Evolutionary conservation across 1,140 invertebrate genomes (phyloP).

Genomic region (Drosophila subobscura): DNA sequence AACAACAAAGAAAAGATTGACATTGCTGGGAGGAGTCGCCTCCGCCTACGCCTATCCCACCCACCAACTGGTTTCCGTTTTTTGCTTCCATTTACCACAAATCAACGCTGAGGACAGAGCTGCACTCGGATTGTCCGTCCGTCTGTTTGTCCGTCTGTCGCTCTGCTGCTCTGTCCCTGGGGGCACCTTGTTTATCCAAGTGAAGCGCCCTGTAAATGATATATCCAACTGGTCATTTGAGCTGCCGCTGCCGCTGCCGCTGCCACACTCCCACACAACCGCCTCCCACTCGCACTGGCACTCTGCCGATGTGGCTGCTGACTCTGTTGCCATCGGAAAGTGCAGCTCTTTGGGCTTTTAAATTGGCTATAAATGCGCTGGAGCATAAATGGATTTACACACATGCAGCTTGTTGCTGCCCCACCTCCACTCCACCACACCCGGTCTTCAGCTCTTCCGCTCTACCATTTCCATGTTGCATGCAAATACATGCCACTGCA

Average conservation of each 20-base stretch:
- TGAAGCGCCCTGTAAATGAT: conserved; percentile 40
- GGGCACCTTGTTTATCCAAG: conserved; percentile 3
- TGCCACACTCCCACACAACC: conserved; percentile 5
- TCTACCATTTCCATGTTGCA: conserved; percentile 66
- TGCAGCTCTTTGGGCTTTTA: conserved; percentile 56
- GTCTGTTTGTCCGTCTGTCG: not conserved
- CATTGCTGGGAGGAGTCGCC: too few species aligned
- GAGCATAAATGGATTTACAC: conserved; percentile 78
- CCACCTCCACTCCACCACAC: not conserved
- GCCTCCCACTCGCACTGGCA: too few species aligned
- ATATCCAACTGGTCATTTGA: conserved; percentile 22
- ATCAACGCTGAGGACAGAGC: conserved; percentile 35
- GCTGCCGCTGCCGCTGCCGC: not conserved
- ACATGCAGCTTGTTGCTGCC: conserved; percentile 72
- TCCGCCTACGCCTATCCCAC: too few species aligned
- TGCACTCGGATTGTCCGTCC: not conserved
- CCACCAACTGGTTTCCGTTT: not conserved
- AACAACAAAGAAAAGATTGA: too few species aligned
- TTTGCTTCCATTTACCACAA: conserved; percentile 40
- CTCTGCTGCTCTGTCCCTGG: not conserved
- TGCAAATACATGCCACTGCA: conserved; percentile 54
- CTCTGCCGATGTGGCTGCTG: not conserved
- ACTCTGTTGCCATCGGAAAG: conserved; percentile 4
- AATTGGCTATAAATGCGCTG: conserved; percentile 78
- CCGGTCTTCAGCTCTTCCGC: conserved; percentile 16